A percentile compares a stretch with the other conserved stretches of the same genome.
Evolutionary conservation across 2,797 vertebrate genomes (phyloP).

Genomic region (Paramormyrops hopkinsi): DNA sequence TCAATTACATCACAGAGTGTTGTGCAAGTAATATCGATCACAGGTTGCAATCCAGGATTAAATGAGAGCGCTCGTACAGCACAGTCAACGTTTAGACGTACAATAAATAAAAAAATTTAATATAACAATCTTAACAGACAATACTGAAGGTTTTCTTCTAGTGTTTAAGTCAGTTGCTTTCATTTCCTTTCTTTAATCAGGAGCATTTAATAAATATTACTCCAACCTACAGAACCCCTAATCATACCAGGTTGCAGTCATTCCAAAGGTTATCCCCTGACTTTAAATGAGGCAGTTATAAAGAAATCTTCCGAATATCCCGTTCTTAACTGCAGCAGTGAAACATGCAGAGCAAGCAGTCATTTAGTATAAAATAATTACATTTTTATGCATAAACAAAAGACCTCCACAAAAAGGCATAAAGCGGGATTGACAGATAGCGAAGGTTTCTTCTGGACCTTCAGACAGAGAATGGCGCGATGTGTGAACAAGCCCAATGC

Average conservation of each 20-base stretch:
- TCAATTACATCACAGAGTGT: background rate
- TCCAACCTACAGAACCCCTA: background rate
- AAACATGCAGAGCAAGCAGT: background rate
- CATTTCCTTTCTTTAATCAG: slow-evolving; percentile 23
- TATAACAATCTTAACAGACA: slow-evolving; percentile 38
- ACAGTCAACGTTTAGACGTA: slow-evolving; percentile 32
- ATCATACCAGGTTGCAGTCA: background rate
- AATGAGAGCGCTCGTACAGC: background rate
- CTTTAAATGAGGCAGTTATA: background rate
- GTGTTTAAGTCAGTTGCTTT: slow-evolving; percentile 8
- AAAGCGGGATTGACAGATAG: background rate
- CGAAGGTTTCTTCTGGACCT: background rate
- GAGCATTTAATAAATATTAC: slow-evolving; percentile 32
- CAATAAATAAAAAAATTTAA: slow-evolving; percentile 45
- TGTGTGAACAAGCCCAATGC: slow-evolving; percentile 16
- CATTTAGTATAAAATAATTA: background rate
- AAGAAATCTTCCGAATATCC: background rate
- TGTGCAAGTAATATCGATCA: background rate
- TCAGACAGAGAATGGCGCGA: background rate
- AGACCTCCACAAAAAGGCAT: background rate
- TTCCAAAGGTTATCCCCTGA: background rate
- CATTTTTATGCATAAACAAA: background rate
- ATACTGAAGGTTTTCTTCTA: slow-evolving; percentile 32
- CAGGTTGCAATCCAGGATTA: background rate
- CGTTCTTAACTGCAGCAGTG: background rate